Percentiles rank a stretch among this genome's conserved stretches.
These are phyloP conservation scores for Tillus elongatus DNA, from an alignment of 2,888 invertebrate species.

Conservation along the genomic window DNA sequence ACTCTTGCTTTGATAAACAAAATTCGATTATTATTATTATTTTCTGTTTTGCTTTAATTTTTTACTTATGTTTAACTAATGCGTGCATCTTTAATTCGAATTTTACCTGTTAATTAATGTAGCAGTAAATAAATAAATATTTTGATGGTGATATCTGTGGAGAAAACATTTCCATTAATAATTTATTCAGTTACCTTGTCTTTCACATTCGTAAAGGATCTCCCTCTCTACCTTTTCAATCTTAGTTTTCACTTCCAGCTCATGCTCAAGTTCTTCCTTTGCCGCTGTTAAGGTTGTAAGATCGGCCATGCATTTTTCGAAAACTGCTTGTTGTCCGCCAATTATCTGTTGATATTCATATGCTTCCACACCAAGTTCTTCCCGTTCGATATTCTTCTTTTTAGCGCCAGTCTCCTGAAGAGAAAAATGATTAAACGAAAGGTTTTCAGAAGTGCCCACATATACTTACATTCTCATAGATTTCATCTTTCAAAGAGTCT, in stretches of 20 bases:
- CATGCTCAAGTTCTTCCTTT: slow-evolving; percentile 45
- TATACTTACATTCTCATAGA: slow-evolving; percentile 54
- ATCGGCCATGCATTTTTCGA: slow-evolving; percentile 49
- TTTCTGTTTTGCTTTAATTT: too few species aligned
- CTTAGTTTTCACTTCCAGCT: slow-evolving; percentile 43
- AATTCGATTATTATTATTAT: too few species aligned
- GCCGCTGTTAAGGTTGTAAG: slow-evolving; percentile 45
- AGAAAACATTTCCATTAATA: too few species aligned
- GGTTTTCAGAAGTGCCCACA: too few species aligned
- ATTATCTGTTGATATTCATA: slow-evolving; percentile 57
- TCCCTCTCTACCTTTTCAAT: slow-evolving; percentile 43
- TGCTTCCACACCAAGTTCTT: slow-evolving; percentile 49
- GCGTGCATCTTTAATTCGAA: too few species aligned
- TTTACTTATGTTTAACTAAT: too few species aligned
- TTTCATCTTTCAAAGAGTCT: slow-evolving; percentile 55
- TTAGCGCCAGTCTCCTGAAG: slow-evolving; percentile 42
- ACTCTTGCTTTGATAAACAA: too few species aligned
- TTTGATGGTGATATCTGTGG: too few species aligned
- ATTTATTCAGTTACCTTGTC: too few species aligned
- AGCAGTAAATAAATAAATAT: too few species aligned
- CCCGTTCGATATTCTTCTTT: slow-evolving; percentile 47
- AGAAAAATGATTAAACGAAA: too few species aligned
- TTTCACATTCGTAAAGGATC: slow-evolving; percentile 42
- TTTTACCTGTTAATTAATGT: too few species aligned
- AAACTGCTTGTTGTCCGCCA: slow-evolving; percentile 43